These are phyloP conservation scores for Buathra laborator DNA, from an alignment of 2,888 invertebrate species.

Conservation along the genomic window DNA sequence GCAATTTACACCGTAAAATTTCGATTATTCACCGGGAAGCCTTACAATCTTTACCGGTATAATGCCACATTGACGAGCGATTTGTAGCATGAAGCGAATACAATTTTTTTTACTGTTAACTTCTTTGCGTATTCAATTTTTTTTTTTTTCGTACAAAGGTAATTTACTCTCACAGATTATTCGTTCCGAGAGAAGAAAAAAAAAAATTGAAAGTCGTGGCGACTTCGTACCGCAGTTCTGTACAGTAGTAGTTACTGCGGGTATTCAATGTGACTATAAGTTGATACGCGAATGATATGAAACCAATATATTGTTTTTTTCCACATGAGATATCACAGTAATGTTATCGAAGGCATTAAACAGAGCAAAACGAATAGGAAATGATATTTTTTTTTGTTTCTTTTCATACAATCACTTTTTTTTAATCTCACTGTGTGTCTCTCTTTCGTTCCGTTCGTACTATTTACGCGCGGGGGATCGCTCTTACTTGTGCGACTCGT, in stretches of 20 bases:
- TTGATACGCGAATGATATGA: neutral
- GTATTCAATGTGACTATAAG: neutral
- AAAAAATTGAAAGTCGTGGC: neutral
- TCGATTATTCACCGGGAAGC: no score
- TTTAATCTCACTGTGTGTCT: neutral
- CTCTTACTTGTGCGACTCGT: slow-evolving; percentile 46
- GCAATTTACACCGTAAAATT: no score
- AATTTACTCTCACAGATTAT: neutral
- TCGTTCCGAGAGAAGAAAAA: neutral
- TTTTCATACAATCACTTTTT: slow-evolving; percentile 12
- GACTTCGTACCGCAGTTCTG: neutral
- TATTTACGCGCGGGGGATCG: slow-evolving; percentile 24
- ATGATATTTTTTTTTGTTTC: neutral
- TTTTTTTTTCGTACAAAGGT: neutral
- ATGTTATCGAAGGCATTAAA: neutral
- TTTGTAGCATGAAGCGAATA: no score
- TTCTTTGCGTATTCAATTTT: neutral
- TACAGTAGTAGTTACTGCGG: neutral
- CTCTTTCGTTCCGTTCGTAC: slow-evolving; percentile 12
- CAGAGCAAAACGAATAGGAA: neutral
- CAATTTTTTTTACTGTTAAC: neutral
- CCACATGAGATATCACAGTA: neutral
- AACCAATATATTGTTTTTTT: neutral
- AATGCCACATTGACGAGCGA: no score
- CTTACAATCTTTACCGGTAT: no score